Percentiles rank a stretch among this genome's conserved stretches.
These are phyloP conservation scores for Pungitius pungitius DNA, from an alignment of 2,113 vertebrate genomes.

Conservation along the genomic window DNA sequence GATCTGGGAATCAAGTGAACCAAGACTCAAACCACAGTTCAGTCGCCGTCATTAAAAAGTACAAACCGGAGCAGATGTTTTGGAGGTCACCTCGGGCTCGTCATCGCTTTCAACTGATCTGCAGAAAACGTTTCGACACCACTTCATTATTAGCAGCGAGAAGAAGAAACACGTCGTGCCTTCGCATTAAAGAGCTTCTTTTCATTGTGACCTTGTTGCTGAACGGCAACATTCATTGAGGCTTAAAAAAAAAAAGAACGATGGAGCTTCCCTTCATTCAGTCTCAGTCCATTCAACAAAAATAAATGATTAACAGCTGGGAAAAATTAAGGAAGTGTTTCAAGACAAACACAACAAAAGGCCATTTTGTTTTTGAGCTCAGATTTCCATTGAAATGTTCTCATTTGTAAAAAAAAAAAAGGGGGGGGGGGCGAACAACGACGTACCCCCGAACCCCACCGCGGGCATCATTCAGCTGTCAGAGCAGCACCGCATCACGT, in stretches of 20 bases:
- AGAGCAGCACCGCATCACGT: constrained; percentile 42
- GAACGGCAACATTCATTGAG: constrained; percentile 12
- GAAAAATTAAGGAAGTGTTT: no score
- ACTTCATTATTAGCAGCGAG: not conserved
- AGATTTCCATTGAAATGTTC: constrained; percentile 37
- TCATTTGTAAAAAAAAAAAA: constrained; percentile 2
- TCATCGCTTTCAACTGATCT: constrained; percentile 18
- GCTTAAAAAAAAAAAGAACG: constrained; percentile 9
- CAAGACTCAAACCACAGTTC: constrained; percentile 3
- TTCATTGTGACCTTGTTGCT: constrained; percentile 15
- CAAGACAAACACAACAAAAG: constrained; percentile 41
- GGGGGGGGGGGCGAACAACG: constrained; percentile 29
- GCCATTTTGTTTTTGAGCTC: constrained; percentile 34
- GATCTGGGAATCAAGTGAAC: constrained; percentile 32
- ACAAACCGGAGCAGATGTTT: constrained; percentile 3
- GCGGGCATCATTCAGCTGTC: constrained; percentile 27
- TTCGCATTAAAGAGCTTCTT: constrained; percentile 14
- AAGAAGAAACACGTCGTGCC: not conserved
- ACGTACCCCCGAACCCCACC: constrained; percentile 31
- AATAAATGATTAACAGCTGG: constrained; percentile 59
- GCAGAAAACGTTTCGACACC: constrained; percentile 32
- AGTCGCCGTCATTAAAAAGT: not conserved
- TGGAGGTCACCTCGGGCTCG: not conserved
- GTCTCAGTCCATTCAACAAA: constrained; percentile 37
- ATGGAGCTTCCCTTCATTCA: constrained; percentile 21